Percentiles rank a stretch among this genome's conserved stretches.
These are phyloP conservation scores for Eupithecia pulchellata DNA, from an alignment of 2,888 invertebrate genomes.

Conservation along the genomic window DNA sequence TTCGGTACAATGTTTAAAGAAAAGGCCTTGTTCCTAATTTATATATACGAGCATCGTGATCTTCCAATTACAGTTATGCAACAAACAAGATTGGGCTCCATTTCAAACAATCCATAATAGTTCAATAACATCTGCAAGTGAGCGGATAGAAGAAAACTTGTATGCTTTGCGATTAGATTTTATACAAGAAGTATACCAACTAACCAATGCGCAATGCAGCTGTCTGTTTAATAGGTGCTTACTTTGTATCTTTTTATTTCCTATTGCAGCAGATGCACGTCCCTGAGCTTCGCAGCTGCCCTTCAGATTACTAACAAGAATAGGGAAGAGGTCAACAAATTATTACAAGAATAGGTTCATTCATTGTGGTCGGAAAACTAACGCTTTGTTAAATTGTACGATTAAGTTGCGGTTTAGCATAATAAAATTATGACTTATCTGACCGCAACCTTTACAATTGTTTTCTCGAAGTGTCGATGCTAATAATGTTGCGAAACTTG, in stretches of 20 bases:
- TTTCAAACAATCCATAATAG: constrained; percentile 17
- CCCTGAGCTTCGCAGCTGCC: constrained; percentile 38
- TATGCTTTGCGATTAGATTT: constrained; percentile 29
- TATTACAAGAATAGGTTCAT: constrained; percentile 6
- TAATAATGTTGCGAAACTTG: constrained; percentile 20
- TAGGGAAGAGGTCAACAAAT: neutral
- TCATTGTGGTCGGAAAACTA: neutral
- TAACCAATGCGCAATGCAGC: constrained; percentile 34
- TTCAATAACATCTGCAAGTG: constrained; percentile 19
- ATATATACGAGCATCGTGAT: constrained; percentile 38
- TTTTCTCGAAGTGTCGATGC: constrained; percentile 6
- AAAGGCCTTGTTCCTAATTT: constrained; percentile 47
- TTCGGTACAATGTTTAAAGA: constrained; percentile 27
- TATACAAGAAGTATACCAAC: constrained; percentile 26
- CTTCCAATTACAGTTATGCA: constrained; percentile 44
- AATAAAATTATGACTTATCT: constrained; percentile 7
- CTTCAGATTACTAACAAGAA: constrained; percentile 33
- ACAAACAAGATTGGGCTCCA: constrained; percentile 29
- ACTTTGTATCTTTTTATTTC: constrained; percentile 31
- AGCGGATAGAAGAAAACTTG: constrained; percentile 15
- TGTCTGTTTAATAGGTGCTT: constrained; percentile 33
- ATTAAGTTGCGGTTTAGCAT: neutral
- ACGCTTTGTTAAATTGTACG: constrained; percentile 1
- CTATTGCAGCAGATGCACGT: constrained; percentile 37
- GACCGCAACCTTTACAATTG: constrained; percentile 6